These are phyloP conservation scores for Hylaea fasciaria DNA, from an alignment of 2,888 invertebrate genomes.

Conservation along the genomic window DNA sequence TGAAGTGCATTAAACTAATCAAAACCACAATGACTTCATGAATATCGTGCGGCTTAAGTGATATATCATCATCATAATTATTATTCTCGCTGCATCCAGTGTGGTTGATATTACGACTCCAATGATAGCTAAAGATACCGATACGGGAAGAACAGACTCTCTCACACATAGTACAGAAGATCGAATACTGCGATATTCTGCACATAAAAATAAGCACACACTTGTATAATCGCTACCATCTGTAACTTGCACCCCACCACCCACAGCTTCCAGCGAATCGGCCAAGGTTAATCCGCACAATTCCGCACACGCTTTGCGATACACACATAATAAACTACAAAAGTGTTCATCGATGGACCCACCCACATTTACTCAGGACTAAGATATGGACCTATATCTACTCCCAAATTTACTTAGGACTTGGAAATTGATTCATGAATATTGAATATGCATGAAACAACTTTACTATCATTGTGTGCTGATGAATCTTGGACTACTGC, in stretches of 20 bases:
- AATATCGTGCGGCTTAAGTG: too few species aligned
- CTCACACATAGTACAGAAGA: too few species aligned
- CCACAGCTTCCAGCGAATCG: constrained; percentile 46
- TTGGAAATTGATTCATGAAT: constrained; percentile 30
- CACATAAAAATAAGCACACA: neutral
- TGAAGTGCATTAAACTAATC: too few species aligned
- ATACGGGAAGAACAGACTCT: too few species aligned
- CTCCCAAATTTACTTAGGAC: constrained; percentile 33
- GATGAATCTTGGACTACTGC: constrained; percentile 5
- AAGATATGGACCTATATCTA: constrained; percentile 5
- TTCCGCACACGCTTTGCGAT: constrained; percentile 41
- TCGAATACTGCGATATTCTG: too few species aligned
- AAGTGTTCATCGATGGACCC: constrained; percentile 45
- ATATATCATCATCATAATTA: too few species aligned
- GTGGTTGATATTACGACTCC: too few species aligned
- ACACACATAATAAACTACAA: constrained; percentile 45
- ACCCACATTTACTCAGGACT: constrained; percentile 33
- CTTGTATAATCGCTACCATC: constrained; percentile 4
- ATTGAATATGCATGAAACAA: constrained; percentile 39
- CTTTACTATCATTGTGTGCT: constrained; percentile 12
- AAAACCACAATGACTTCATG: too few species aligned
- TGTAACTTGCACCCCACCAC: constrained; percentile 33
- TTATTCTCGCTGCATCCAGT: too few species aligned
- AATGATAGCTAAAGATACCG: too few species aligned
- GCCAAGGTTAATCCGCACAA: constrained; percentile 53